Percentiles rank a stretch among this genome's conserved stretches.
Conservation (phyloP, 2,797 vertebrate genomes). For the Neostethus bicornis region DNA sequence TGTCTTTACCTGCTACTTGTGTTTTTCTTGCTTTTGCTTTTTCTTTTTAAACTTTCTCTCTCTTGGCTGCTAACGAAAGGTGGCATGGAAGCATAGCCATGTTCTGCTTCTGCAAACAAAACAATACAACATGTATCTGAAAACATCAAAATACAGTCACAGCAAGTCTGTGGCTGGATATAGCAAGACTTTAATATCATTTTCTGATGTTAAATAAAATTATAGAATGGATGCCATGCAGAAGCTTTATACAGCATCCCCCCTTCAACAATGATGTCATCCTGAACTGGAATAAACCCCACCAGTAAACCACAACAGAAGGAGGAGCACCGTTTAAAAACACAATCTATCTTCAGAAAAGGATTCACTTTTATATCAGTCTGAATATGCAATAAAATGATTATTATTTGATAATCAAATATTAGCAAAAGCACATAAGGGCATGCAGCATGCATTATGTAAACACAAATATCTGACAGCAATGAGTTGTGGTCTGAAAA, state of each 20-base stretch:
- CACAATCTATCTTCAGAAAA: slow-evolving; percentile 4
- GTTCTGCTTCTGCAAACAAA: slow-evolving; percentile 90
- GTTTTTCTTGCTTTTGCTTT: slow-evolving; percentile 91
- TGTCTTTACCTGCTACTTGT: slow-evolving; percentile 89
- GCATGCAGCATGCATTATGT: slow-evolving; percentile 11
- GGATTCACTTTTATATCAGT: slow-evolving; percentile 60
- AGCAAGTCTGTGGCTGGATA: slow-evolving; percentile 2
- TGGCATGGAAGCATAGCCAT: slow-evolving; percentile 94
- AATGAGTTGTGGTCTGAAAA: slow-evolving; percentile 4
- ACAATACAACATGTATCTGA: slow-evolving; percentile 61
- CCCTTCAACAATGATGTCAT: slow-evolving; percentile 84
- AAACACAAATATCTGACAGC: neutral
- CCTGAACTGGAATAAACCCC: slow-evolving; percentile 85
- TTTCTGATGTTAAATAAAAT: slow-evolving; percentile 7
- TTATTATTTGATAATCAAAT: neutral
- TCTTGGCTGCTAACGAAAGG: slow-evolving; percentile 90
- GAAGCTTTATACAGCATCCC: slow-evolving; percentile 39
- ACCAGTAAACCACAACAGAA: slow-evolving; percentile 82
- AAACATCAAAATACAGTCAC: slow-evolving; percentile 43
- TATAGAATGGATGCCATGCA: slow-evolving; percentile 34
- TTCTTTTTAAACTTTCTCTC: slow-evolving; percentile 88
- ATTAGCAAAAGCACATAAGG: slow-evolving; percentile 18
- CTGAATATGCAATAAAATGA: slow-evolving; percentile 46
- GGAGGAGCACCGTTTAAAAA: slow-evolving; percentile 71
- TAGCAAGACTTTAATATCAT: slow-evolving; percentile 14